phyloP scores from a whole-genome alignment of 1,140 invertebrate species.

The Mactra quadrangularis region DNA sequence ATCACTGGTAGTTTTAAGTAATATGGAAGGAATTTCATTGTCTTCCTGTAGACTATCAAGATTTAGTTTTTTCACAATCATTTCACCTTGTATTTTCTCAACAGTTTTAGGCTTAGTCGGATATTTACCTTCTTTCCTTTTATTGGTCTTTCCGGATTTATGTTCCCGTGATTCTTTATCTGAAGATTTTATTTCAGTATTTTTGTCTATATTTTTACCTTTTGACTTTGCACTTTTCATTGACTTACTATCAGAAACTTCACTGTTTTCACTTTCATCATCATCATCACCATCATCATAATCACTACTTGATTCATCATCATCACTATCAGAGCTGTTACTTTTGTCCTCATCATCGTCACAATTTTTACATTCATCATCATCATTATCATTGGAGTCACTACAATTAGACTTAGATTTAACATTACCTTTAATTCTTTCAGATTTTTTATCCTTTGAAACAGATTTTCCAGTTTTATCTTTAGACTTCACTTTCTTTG shows the following conservation, averaged over 20 bases:
- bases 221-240: too few relatives aligned
- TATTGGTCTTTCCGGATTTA: background rate
- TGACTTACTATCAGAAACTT: too few relatives aligned
- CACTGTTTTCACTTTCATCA: background rate
- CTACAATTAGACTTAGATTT: background rate
- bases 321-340: conserved; percentile 5
- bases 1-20: background rate
- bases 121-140: background rate
- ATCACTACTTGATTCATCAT: background rate
- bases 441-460: background rate
- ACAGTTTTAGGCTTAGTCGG: background rate
- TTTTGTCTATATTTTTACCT: too few relatives aligned
- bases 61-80: conserved; percentile 55
- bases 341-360: background rate
- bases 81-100: conserved; percentile 55
- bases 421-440: background rate
- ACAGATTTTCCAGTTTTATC: background rate
- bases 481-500: background rate
- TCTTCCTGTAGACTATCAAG: conserved; percentile 6
- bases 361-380: conserved; percentile 1
- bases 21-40: conserved; percentile 42
- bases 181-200: too few relatives aligned
- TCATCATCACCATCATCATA: conserved; percentile 20
- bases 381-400: conserved; percentile 10
- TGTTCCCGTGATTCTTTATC: too few relatives aligned